These are phyloP conservation scores for Austrofundulus limnaeus DNA, from an alignment of 2,113 vertebrate species.

Conservation along the genomic window DNA sequence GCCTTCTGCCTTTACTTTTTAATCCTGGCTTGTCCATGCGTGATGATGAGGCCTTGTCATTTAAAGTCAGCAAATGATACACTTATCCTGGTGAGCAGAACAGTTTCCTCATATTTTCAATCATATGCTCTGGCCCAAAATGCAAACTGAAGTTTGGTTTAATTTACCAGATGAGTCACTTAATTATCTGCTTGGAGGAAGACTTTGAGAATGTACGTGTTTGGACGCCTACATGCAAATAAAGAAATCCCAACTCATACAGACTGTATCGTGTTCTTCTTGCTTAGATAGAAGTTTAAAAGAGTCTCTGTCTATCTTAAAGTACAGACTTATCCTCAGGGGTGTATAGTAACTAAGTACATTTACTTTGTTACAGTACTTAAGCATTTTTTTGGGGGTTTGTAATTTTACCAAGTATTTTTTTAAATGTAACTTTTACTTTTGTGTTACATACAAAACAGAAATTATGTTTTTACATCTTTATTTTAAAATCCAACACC, in stretches of 20 bases:
- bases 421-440: no score
- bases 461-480: no score
- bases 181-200: not conserved
- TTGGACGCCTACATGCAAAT: constrained; percentile 8
- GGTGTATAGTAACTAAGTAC: no score
- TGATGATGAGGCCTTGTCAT: constrained; percentile 50
- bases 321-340: no score
- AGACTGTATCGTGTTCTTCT: no score
- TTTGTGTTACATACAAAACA: no score
- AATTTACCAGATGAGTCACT: not conserved
- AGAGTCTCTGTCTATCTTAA: no score
- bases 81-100: constrained; percentile 35
- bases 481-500: no score
- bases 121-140: not conserved
- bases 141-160: not conserved
- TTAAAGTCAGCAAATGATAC: constrained; percentile 56
- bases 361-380: no score
- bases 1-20: constrained; percentile 64
- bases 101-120: constrained; percentile 12
- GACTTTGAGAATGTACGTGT: constrained; percentile 7
- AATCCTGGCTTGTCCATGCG: constrained; percentile 49
- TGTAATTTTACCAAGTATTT: no score
- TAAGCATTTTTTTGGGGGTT: no score
- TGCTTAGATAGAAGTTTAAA: no score
- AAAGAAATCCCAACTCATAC: constrained; percentile 9